Evolutionary conservation across 2,113 vertebrate genomes (phyloP), one percentile per base, ranked within the genome.

Genomic region (Pionites leucogaster): DNA sequence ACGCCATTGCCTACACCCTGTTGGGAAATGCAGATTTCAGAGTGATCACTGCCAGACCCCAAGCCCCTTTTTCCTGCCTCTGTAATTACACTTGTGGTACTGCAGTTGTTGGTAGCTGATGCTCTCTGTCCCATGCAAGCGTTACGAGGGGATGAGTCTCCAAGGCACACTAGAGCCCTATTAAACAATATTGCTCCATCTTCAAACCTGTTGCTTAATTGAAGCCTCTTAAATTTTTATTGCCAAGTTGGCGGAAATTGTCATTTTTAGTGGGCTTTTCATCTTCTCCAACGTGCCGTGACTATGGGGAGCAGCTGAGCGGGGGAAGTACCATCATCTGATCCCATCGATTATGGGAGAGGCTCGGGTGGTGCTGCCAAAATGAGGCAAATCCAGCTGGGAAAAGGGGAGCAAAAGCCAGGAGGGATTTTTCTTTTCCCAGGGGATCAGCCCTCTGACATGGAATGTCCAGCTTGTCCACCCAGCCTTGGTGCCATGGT

Each of bases 151-250:
- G 71, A 92, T 79, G 84, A 92, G 78, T 88, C 95, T 75, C 94
- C 22, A 42, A 70, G 95, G 92, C 63, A 42, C 86, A 42, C 41
- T 88, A 86, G 41, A 96, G 83, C 70, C 50, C 67, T 82, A 70
- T 80, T 92, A 92, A 83, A 83, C 53, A 79, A 92, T 65, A 95
- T 17, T 71, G 72, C 83, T 93, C 90, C 22, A 49, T 50, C 78
- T 93, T 75, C 2, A 0, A 96, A 94, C 82, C 69, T 59, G 24
- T 92, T 88, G 89, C 72, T 92, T 95, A 95, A 96, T 91, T 95
- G 96, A 88, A 91, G 76, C 79, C 87, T 96, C 79, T 95, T 91
- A 79, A 90, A 87, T 84, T 86, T 95, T 95, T 93, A 93, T 20
- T 53, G 92, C 69, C 72, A 46, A 19, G 67, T 86, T 90, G 93